Percentiles rank a stretch among this genome's conserved stretches.
These are phyloP conservation scores for Serinus canaria DNA, from an alignment of 2,113 vertebrate species.

Conservation along the genomic window DNA sequence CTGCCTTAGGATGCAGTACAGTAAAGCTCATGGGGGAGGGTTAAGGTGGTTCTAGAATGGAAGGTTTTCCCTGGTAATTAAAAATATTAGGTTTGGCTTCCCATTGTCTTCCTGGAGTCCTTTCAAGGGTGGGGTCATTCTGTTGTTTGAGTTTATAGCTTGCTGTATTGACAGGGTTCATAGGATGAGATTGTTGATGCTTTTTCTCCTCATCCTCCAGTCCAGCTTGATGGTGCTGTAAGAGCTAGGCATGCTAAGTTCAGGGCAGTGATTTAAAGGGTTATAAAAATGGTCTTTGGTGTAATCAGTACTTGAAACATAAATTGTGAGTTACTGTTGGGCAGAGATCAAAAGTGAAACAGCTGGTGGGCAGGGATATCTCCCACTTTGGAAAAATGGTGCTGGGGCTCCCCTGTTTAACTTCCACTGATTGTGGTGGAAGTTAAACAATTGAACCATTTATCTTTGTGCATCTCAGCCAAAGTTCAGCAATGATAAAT, in stretches of 20 bases:
- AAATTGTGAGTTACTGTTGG: neutral
- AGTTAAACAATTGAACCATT: neutral
- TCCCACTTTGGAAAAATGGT: neutral
- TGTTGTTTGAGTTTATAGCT: conserved; percentile 1
- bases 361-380: neutral
- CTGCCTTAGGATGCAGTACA: neutral
- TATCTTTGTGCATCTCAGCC: neutral
- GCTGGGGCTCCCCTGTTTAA: neutral
- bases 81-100: conserved; percentile 45
- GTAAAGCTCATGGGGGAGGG: neutral
- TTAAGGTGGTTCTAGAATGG: neutral
- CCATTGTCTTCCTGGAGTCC: neutral
- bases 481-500: neutral
- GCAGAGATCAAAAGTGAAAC: neutral
- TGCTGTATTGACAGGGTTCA: neutral
- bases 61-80: conserved; percentile 1
- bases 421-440: neutral
- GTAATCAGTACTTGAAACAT: neutral
- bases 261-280: neutral
- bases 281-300: neutral
- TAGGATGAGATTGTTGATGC: neutral
- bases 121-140: conserved; percentile 16
- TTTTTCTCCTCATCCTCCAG: neutral
- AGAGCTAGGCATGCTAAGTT: neutral
- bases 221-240: neutral